Conservation (phyloP, 1,140 invertebrate genomes). For the Magallana gigas region DNA sequence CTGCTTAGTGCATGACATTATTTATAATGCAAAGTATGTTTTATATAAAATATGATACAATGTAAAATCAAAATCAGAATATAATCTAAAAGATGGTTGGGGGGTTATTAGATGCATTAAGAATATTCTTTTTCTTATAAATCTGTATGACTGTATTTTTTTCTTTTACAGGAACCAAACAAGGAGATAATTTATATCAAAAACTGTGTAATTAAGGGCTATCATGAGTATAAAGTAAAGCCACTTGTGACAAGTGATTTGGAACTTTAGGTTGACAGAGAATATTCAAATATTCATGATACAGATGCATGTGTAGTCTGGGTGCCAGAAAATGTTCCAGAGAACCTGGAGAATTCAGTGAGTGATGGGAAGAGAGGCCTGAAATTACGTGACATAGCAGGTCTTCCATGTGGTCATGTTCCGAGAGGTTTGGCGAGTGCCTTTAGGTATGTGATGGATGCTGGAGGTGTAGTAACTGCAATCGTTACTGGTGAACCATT, state of each 20-base stretch:
- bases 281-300: constrained; percentile 54
- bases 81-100: no score
- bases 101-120: no score
- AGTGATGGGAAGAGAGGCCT: constrained; percentile 36
- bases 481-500: constrained; percentile 32
- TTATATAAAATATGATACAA: no score
- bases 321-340: constrained; percentile 47
- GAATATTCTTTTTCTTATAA: no score
- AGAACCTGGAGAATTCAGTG: neutral
- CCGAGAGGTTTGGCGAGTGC: constrained; percentile 43
- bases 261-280: constrained; percentile 35
- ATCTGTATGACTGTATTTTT: no score
- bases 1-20: no score
- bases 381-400: constrained; percentile 46
- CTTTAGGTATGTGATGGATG: constrained; percentile 52
- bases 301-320: constrained; percentile 45
- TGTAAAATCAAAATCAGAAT: no score
- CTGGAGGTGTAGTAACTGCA: constrained; percentile 39
- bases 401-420: constrained; percentile 49
- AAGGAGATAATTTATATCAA: neutral
- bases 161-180: no score
- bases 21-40: no score
- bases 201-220: constrained; percentile 52
- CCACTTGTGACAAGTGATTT: constrained; percentile 5
- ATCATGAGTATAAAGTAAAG: constrained; percentile 45